Conservation (phyloP, 2,113 vertebrate species). For the Circaetus cinerascens region DNA sequence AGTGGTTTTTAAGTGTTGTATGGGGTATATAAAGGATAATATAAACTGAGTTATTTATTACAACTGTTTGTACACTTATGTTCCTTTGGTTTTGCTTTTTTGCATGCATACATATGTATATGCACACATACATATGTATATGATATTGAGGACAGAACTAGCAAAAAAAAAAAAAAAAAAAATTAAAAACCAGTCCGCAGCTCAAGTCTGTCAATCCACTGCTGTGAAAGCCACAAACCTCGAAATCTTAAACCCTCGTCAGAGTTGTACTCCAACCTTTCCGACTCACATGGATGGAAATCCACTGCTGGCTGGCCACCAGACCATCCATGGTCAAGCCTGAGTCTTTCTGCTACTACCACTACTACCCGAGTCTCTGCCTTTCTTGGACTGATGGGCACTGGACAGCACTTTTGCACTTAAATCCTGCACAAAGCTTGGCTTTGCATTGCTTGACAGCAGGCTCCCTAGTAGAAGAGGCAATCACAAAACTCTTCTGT, state of each 20-base stretch:
- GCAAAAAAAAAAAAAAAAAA: too few species aligned
- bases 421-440: not conserved
- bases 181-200: not conserved
- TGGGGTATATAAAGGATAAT: not conserved
- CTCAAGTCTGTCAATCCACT: fast-evolving
- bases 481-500: not conserved
- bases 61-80: not conserved
- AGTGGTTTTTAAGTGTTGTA: not conserved
- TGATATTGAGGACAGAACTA: not conserved
- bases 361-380: not conserved
- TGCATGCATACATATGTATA: not conserved
- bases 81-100: not conserved
- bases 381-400: fast-evolving
- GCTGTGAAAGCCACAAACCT: not conserved
- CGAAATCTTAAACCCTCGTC: fast-evolving
- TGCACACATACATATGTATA: fast-evolving
- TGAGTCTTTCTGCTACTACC: not conserved
- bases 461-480: fast-evolving
- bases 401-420: not conserved
- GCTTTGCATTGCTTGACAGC: not conserved
- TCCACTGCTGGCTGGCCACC: not conserved
- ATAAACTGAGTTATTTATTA: not conserved
- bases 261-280: not conserved
- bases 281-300: not conserved
- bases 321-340: fast-evolving